Conservation (phyloP, 1,140 invertebrate species). For the Halyomorpha halys region DNA sequence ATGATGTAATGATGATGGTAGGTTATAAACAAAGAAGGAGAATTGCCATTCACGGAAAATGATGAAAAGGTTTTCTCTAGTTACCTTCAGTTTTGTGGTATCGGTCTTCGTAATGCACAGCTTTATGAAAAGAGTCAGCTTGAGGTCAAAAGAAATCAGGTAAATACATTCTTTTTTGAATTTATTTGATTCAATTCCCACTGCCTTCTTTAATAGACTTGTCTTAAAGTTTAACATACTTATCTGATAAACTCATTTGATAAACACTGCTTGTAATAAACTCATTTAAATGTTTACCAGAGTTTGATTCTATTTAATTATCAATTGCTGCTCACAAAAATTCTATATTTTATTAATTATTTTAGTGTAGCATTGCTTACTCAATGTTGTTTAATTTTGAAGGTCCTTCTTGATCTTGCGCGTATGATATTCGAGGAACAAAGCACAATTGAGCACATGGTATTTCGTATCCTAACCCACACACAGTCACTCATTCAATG, state of each 20-base stretch:
- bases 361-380: too few relatives aligned
- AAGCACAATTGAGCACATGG: conserved; percentile 90
- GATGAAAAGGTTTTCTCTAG: conserved; percentile 87
- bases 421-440: conserved; percentile 96
- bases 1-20: conserved; percentile 35
- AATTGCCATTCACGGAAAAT: conserved; percentile 65
- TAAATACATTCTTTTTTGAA: conserved; percentile 32
- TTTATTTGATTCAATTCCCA: too few relatives aligned
- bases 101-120: conserved; percentile 82
- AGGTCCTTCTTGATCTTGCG: conserved; percentile 84
- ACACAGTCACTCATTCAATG: conserved; percentile 89
- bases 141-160: conserved; percentile 90
- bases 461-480: conserved; percentile 86
- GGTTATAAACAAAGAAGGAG: conserved; percentile 88
- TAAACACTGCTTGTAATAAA: too few relatives aligned
- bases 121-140: conserved; percentile 87
- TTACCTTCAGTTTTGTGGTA: conserved; percentile 92
- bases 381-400: conserved; percentile 18
- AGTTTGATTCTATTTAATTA: too few relatives aligned
- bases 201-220: too few relatives aligned
- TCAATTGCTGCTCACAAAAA: too few relatives aligned
- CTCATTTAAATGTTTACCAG: too few relatives aligned
- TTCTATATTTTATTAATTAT: too few relatives aligned
- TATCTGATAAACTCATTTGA: too few relatives aligned
- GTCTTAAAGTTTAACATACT: too few relatives aligned